Base-by-base conservation (phyloP, 1,140 invertebrate genomes). In the Pseudomyrmex dendroicus region DNA sequence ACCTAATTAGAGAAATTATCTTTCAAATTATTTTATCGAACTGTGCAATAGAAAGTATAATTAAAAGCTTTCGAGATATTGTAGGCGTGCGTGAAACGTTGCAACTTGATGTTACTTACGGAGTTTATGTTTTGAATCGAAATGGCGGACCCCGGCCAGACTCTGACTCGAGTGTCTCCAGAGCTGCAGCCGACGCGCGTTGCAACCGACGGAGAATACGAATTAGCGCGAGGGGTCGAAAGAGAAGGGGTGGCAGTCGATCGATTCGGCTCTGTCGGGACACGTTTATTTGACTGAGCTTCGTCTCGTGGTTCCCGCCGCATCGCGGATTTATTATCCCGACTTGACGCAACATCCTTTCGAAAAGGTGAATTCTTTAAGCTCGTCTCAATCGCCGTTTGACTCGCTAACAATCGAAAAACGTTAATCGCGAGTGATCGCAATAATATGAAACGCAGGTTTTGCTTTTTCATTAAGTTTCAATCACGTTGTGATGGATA, bases 141-240 rank as follows among this genome's bases (percentile, higher is more conserved):
- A 22, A 50, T 12, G 68, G 22, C 44, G 66, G 52, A 50, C 62
- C 35, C 35, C 12, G 73, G n/a, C 62, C 73, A 54, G 25, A 63
- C 62, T 54, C 25, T 62, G 46, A 20, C 54, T 59, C 76, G 66
- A 80, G 54, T 72, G 76, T 72, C 77, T 82, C 64, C 46, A 82
- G 77, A 85, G 73, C 86, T 88, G 86, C 83, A 83, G 84, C 85
- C 87, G 87, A 88, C 87, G 83, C 86, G 86, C 83, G 86, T 84
- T 88, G 85, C 87, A 88, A 84, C 83, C 64, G 77, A 50, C 86
- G 73, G 74, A 82, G 87, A 89, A 89, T 89, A 89, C 87, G 87
- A 89, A 88, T 85, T 85, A 89, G 77, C 70, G 68, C 50, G 85
- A 74, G 61, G 77, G 68, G 84, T 63, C 63, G 57, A 52, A 67